Evolutionary conservation across 53 echinoderm and acorn worm genomes (phyloP).

Genomic region (Luidia sarsii): DNA sequence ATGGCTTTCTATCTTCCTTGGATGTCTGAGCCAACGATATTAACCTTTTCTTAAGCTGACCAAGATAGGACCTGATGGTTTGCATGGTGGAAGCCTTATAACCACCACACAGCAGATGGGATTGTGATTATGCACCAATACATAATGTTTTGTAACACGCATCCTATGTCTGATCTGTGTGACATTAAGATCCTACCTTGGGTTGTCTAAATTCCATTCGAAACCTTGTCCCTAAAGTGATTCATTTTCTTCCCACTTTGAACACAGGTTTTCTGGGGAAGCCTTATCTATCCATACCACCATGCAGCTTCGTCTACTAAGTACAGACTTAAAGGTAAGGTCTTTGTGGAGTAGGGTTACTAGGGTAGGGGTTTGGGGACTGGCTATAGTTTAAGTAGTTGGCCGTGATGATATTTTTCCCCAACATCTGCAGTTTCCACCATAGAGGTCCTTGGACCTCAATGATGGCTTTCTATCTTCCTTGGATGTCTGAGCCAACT

Average conservation of each 20-base stretch:
- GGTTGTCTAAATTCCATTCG: no score
- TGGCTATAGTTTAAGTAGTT: not conserved
- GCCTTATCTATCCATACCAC: no score
- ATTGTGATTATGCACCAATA: not conserved
- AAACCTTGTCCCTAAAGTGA: not conserved
- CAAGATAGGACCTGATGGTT: no score
- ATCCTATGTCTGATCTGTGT: no score
- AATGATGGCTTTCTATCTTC: conserved; percentile 54
- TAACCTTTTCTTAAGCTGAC: not conserved
- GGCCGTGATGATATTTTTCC: conserved; percentile 54
- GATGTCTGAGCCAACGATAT: conserved; percentile 44
- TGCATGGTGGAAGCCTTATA: no score
- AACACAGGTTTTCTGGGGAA: no score
- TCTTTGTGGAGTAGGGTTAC: not conserved
- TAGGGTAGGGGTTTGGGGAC: not conserved
- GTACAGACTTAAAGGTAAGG: not conserved
- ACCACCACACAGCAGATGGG: no score
- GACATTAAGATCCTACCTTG: no score
- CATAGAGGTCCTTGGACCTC: conserved; percentile 42
- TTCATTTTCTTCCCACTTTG: not conserved
- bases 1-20: conserved; percentile 38
- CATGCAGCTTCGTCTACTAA: no score
- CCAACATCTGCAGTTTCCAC: conserved; percentile 67
- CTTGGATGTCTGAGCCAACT: conserved; percentile 71
- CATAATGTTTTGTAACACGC: not conserved